These are phyloP conservation scores for Sphenopsis melanotis DNA, from an alignment of 2,797 vertebrate species.

Conservation along the genomic window DNA sequence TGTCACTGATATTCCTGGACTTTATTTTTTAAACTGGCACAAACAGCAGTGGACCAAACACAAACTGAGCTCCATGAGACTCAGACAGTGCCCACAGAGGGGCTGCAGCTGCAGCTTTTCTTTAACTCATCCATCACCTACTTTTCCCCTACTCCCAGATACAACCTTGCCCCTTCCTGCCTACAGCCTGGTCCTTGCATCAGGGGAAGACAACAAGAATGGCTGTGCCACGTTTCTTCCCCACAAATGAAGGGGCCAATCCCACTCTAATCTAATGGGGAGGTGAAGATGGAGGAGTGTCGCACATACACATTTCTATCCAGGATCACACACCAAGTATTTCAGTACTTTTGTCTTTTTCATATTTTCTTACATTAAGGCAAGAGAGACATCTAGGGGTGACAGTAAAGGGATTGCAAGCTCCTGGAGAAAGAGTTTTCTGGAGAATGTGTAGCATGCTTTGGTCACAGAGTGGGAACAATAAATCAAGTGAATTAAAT, in stretches of 20 bases:
- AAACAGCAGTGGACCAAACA: not conserved
- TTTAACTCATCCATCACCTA: not conserved
- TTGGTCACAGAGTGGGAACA: not conserved
- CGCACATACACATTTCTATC: not conserved
- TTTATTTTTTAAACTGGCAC: not conserved
- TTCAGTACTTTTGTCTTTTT: not conserved
- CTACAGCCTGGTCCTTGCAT: not conserved
- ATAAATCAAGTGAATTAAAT: not conserved
- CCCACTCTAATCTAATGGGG: not conserved
- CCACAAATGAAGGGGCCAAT: not conserved
- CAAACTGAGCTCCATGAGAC: not conserved
- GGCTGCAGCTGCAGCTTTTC: not conserved
- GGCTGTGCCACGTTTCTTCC: not conserved
- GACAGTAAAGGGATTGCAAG: not conserved
- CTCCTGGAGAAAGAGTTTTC: not conserved
- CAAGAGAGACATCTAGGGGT: constrained; percentile 54
- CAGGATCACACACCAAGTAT: not conserved
- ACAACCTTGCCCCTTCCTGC: not conserved
- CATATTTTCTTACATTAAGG: not conserved
- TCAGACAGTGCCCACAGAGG: not conserved
- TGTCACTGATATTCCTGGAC: not conserved
- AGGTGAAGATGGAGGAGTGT: not conserved
- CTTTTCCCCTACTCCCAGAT: not conserved
- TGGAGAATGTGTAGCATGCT: not conserved
- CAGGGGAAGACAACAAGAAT: not conserved